Conservation (phyloP, 1,140 invertebrate species). For the Heliconius himera region DNA sequence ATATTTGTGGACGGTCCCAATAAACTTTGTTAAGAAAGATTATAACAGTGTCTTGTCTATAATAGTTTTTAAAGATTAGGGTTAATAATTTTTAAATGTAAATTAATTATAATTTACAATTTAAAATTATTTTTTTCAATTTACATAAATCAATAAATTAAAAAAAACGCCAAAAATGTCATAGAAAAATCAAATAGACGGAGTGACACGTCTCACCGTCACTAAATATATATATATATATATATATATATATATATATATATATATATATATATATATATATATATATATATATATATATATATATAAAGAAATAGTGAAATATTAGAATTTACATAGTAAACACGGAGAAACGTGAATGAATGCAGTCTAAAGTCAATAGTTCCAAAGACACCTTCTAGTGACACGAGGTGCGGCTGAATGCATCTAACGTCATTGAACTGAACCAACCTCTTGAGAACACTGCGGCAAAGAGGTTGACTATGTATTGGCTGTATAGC, state of each 20-base stretch:
- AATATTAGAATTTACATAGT: not conserved
- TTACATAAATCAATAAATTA: too few relatives aligned
- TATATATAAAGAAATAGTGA: not conserved
- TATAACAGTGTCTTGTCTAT: not conserved
- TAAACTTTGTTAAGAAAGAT: not conserved
- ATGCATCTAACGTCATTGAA: constrained; percentile 42
- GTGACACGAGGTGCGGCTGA: constrained; percentile 35
- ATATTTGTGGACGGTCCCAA: not conserved
- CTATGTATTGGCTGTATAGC: constrained; percentile 20
- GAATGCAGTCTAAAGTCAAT: constrained; percentile 34
- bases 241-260: too few relatives aligned
- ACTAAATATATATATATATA: too few relatives aligned
- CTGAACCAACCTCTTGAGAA: constrained; percentile 39
- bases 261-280: too few relatives aligned
- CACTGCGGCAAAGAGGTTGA: constrained; percentile 28
- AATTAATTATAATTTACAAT: not conserved
- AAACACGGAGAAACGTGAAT: constrained; percentile 22
- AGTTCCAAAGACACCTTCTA: constrained; percentile 30
- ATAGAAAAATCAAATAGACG: not conserved
- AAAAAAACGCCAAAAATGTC: not conserved
- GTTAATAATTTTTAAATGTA: too few relatives aligned
- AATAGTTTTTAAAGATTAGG: not conserved
- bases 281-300: too few relatives aligned
- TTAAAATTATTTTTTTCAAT: not conserved
- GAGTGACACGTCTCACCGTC: not conserved